A percentile compares a stretch with the other conserved stretches of the same genome.
These are phyloP conservation scores for Apamea crenata DNA, from an alignment of 2,888 invertebrate genomes.

Conservation along the genomic window DNA sequence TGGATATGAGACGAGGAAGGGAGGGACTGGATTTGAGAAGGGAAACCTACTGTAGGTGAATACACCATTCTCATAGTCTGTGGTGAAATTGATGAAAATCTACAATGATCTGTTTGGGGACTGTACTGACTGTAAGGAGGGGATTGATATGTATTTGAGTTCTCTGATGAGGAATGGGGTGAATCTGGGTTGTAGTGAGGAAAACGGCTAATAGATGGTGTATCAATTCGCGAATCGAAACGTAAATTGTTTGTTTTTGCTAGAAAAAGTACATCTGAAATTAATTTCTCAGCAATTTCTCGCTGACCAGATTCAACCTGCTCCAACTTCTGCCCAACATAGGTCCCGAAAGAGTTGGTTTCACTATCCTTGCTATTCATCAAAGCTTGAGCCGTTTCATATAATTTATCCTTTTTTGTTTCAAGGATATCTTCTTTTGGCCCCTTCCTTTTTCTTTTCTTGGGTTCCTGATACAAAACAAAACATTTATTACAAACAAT, in stretches of 20 bases:
- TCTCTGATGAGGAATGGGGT: neutral
- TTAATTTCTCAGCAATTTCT: slow-evolving; percentile 33
- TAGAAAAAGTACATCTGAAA: slow-evolving; percentile 35
- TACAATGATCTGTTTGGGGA: neutral
- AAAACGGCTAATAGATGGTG: slow-evolving; percentile 3
- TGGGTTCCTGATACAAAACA: slow-evolving; percentile 10
- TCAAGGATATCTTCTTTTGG: neutral
- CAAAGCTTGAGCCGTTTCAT: slow-evolving; percentile 6
- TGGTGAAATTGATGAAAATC: slow-evolving; percentile 1
- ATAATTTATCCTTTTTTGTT: slow-evolving; percentile 7
- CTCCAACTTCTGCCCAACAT: slow-evolving; percentile 18
- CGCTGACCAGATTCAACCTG: slow-evolving; percentile 9
- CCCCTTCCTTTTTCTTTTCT: slow-evolving; percentile 6
- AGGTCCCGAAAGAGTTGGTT: slow-evolving; percentile 26
- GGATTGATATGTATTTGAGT: neutral
- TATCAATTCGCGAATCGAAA: slow-evolving; percentile 11
- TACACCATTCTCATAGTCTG: neutral
- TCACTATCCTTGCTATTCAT: slow-evolving; percentile 17
- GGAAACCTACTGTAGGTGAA: slow-evolving; percentile 4
- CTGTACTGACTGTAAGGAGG: slow-evolving; percentile 1
- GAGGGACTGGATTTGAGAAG: slow-evolving; percentile 2
- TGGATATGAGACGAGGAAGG: slow-evolving; percentile 4
- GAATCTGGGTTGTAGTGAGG: neutral
- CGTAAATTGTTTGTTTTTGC: slow-evolving; percentile 15
- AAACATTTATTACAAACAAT: too few species aligned